Evolutionary conservation across 2,113 vertebrate genomes (phyloP), one percentile per base, ranked within the genome.

Genomic region (Macaca mulatta): DNA sequence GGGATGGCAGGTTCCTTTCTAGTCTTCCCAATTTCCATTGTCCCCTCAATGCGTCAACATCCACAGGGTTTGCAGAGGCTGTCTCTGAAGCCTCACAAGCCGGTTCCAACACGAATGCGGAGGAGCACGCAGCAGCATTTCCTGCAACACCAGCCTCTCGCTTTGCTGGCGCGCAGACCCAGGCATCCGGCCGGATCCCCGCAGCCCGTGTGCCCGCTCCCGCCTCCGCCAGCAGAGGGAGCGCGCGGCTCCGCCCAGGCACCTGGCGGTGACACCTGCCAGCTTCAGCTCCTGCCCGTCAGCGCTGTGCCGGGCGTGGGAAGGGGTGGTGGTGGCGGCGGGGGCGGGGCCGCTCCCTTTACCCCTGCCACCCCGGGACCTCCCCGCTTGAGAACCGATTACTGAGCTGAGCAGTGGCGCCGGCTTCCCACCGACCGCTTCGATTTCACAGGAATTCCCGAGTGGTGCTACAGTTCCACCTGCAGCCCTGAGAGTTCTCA

Each of bases 11-110:
- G 2, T 13, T 14, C 14, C 50, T 10, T 5, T 8, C 32, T 18
- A 18, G 13, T 45, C 64, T 79, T 7, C 35, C 35, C 5, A 48
- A 27, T 6, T 8, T 38, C 3, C 0, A 2, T 8, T 1, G 8
- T 25, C 11, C n/a, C 27, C n/a, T 9, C 9, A 1, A 18, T 1
- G 5, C 35, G 2, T 75, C 74, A 3, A 0, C 0, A 0, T 5
- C 27, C 0, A 4, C 48, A 25, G 10, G 14, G 8, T 6, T 16
- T 69, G 40, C 70, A n/a, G 83, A 7, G 17, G 30, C 3, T 27
- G 11, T 75, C 79, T 74, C 79, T 0, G 18, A 30, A 9, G 72
- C 70, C 38, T 35, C 4, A 6, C 18, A 27, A 17, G 2, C 11
- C 22, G 6, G 89, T 10, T 5, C 32, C 8, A 38, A 20, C 6